phyloP scores from a whole-genome alignment of 2,888 invertebrate species.

The Gari tellinella region DNA sequence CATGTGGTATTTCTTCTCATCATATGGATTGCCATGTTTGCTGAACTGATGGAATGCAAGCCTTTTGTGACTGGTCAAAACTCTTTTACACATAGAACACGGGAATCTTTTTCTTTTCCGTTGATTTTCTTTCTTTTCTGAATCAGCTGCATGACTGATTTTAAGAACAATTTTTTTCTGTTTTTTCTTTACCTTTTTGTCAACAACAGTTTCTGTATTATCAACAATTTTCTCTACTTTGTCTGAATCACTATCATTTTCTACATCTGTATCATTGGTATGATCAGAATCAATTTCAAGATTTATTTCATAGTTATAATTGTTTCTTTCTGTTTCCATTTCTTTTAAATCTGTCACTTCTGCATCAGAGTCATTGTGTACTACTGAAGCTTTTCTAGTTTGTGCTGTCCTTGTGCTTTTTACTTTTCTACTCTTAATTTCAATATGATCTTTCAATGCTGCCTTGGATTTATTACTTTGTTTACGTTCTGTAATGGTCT shows the following conservation, averaged over 20 bases:
- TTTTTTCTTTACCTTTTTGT: slow-evolving; percentile 1
- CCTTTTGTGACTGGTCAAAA: slow-evolving; percentile 47
- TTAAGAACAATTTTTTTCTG: not conserved
- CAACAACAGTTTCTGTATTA: slow-evolving; percentile 11
- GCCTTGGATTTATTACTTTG: too few relatives aligned
- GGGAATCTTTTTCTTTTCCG: slow-evolving; percentile 38
- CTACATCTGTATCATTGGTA: not conserved
- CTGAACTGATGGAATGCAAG: slow-evolving; percentile 54
- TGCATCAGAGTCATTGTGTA: too few relatives aligned
- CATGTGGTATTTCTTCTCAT: slow-evolving; percentile 41
- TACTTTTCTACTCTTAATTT: too few relatives aligned
- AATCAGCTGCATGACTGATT: not conserved
- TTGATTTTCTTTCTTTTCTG: slow-evolving; percentile 1
- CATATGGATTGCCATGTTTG: slow-evolving; percentile 52
- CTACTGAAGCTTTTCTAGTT: too few relatives aligned
- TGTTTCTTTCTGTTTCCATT: too few relatives aligned
- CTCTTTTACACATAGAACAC: slow-evolving; percentile 44
- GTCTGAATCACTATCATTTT: not conserved
- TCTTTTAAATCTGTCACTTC: slow-evolving; percentile 5
- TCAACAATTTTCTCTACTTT: not conserved
- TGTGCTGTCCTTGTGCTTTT: too few relatives aligned
- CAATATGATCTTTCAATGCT: too few relatives aligned
- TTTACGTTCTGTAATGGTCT: too few relatives aligned
- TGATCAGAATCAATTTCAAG: slow-evolving; percentile 1
- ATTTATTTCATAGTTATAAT: slow-evolving; percentile 6